A percentile compares a stretch with the other conserved stretches of the same genome.
These are phyloP conservation scores for Alviniconcha marisindica DNA, from an alignment of 1,140 invertebrate genomes.

Conservation along the genomic window DNA sequence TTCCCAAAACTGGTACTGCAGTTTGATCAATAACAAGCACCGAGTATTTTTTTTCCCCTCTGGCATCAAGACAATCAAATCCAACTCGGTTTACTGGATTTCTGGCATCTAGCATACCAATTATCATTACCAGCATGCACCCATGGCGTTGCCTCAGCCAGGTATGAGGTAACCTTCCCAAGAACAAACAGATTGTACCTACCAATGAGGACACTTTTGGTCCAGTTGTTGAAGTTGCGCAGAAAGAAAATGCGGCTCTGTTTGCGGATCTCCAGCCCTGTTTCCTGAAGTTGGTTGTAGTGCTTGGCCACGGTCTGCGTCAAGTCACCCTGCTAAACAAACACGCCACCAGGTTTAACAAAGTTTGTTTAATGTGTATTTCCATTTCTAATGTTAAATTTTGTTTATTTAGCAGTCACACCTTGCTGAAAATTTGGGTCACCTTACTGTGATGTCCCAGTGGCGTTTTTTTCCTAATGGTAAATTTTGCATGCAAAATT, in stretches of 20 bases:
- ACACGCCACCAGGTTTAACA: not conserved
- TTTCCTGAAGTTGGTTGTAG: constrained; percentile 81
- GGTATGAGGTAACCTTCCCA: no score
- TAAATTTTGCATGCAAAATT: not conserved
- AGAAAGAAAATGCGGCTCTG: constrained; percentile 94
- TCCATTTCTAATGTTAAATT: not conserved
- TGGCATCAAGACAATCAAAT: no score
- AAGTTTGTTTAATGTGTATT: not conserved
- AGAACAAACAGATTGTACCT: no score
- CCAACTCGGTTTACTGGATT: no score
- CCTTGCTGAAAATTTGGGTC: not conserved
- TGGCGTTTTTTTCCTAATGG: not conserved
- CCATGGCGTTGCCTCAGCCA: no score
- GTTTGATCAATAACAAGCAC: no score
- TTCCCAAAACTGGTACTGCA: no score
- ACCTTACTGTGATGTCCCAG: no score
- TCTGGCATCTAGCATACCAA: no score
- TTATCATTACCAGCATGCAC: no score
- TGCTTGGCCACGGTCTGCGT: constrained; percentile 75
- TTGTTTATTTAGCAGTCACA: not conserved
- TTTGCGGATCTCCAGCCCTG: constrained; percentile 85
- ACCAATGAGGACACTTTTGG: constrained; percentile 94
- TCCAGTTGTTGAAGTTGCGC: constrained; percentile 99
- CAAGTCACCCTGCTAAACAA: constrained; percentile 36
- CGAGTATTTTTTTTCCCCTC: no score